Evolutionary conservation across 2,888 invertebrate genomes (phyloP).

Genomic region (Drosophila austrosaltans): DNA sequence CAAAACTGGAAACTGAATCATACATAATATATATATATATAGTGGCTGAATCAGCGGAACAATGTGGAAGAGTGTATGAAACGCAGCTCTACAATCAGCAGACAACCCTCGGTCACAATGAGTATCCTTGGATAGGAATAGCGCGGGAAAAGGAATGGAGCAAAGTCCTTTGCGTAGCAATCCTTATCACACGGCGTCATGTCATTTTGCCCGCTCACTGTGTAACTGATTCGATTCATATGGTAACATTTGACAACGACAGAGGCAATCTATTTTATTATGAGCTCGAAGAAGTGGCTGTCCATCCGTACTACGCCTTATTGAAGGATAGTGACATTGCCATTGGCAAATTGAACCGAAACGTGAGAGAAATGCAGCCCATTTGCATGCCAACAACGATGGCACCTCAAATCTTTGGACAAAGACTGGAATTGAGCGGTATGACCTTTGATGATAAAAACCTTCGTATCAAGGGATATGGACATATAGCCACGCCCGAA

Average conservation of each 20-base stretch:
- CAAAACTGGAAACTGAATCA: neutral
- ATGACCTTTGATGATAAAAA: too few relatives aligned
- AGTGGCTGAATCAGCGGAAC: neutral
- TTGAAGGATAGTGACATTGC: neutral
- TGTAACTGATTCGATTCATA: neutral
- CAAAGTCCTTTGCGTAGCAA: neutral
- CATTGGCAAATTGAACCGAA: neutral
- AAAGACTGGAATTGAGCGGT: neutral
- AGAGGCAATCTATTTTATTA: neutral
- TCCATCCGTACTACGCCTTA: neutral
- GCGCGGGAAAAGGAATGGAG: neutral
- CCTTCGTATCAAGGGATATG: neutral
- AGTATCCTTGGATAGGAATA: constrained; percentile 5
- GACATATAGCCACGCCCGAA: neutral
- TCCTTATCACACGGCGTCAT: neutral
- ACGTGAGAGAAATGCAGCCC: neutral
- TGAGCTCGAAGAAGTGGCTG: neutral
- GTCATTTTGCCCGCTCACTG: neutral
- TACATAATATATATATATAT: neutral
- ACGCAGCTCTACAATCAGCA: neutral
- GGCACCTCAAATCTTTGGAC: neutral
- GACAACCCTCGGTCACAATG: neutral
- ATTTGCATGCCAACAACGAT: neutral
- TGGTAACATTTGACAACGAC: neutral
- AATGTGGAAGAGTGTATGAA: neutral